Evolutionary conservation across 2,888 invertebrate genomes (phyloP).

Genomic region (Torymus texanus): DNA sequence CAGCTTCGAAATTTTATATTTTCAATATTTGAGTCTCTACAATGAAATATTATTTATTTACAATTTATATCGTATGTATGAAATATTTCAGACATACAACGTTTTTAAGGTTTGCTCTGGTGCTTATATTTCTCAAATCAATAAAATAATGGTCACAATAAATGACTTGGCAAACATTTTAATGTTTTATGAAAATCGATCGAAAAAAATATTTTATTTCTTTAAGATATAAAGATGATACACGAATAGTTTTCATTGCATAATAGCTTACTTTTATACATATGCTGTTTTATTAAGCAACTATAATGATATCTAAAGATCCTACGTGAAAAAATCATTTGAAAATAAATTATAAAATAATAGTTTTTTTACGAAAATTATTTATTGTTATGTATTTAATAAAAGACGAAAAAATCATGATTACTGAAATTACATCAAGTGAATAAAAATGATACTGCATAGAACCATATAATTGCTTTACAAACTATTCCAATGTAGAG

Average conservation of each 20-base stretch:
- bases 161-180: constrained; percentile 32
- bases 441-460: not conserved
- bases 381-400: not conserved
- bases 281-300: constrained; percentile 9
- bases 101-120: constrained; percentile 41
- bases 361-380: not conserved
- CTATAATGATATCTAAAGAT: constrained; percentile 15
- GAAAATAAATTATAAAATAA: not conserved
- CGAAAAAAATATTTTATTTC: constrained; percentile 42
- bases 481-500: constrained; percentile 22
- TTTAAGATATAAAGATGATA: constrained; percentile 32
- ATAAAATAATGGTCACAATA: constrained; percentile 30
- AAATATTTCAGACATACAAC: constrained; percentile 20
- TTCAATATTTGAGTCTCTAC: constrained; percentile 20
- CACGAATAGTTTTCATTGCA: constrained; percentile 16
- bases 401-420: not conserved
- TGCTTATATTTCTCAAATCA: not conserved
- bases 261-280: constrained; percentile 32
- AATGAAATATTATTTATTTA: constrained; percentile 50
- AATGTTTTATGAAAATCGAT: constrained; percentile 33
- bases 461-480: constrained; percentile 3
- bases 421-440: not conserved
- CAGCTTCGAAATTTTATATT: constrained; percentile 4
- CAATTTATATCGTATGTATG: constrained; percentile 25
- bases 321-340: too few relatives aligned